Evolutionary conservation across 2,113 vertebrate genomes (phyloP).

Genomic region (Odobenus rosmarus): DNA sequence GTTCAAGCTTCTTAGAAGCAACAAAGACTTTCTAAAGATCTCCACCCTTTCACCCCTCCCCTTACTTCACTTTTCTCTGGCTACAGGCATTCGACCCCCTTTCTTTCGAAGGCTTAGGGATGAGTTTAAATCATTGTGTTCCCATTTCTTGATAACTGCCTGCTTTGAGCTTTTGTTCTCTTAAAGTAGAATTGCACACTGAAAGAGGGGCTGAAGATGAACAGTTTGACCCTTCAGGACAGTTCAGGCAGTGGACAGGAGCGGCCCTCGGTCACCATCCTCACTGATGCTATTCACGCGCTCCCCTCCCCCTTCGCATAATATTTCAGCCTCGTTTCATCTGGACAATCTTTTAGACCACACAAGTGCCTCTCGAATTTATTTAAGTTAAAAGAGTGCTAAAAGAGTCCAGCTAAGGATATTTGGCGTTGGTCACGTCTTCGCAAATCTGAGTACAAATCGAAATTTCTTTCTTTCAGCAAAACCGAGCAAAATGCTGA

Average conservation of each 20-base stretch:
- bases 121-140: constrained; percentile 85
- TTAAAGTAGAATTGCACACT: constrained; percentile 82
- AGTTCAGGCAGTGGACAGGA: constrained; percentile 82
- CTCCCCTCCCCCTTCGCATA: constrained; percentile 15
- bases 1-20: constrained; percentile 85
- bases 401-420: background rate
- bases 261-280: constrained; percentile 34
- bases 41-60: constrained; percentile 53
- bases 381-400: constrained; percentile 62
- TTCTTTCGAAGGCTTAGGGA: constrained; percentile 82
- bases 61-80: background rate
- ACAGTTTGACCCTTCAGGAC: constrained; percentile 88
- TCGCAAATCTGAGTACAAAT: constrained; percentile 4
- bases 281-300: background rate
- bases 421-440: background rate
- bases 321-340: constrained; percentile 62
- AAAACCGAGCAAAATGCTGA: constrained; percentile 15
- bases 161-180: constrained; percentile 86
- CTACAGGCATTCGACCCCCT: constrained; percentile 72
- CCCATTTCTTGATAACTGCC: constrained; percentile 83
- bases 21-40: constrained; percentile 86
- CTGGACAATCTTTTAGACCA: constrained; percentile 74
- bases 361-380: constrained; percentile 79
- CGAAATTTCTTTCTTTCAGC: background rate
- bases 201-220: constrained; percentile 86